Evolutionary conservation across 1,140 invertebrate genomes (phyloP), one percentile per base, ranked within the genome.

Genomic region (Paracyclopina nana): DNA sequence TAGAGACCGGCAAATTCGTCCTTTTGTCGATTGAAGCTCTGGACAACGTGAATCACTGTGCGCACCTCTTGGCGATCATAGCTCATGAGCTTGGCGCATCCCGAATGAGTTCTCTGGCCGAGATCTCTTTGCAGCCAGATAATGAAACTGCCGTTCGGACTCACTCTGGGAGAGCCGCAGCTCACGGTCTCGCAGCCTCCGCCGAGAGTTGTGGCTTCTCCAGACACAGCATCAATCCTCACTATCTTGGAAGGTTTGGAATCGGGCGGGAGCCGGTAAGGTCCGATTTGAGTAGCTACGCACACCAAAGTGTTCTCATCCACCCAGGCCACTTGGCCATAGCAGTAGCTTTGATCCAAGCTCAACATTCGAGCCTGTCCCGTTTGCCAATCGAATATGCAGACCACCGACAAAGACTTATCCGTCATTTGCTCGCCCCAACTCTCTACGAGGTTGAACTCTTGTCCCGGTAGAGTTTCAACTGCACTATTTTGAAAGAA

Each of bases 381-480:
- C 4, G 65, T 68, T 1, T 70, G 63, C 0, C 80, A 58, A 55
- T 85, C 71, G 52, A 82, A 72, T 2, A 86, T 60, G 14, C 76
- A 80, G 3, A 86, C 58, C 1, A 81, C 72, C 1, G 81, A 76
- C 44, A 71, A 64, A 51, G 75, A 69, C 60, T 80, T 80, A 3
- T 76, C 78, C 42, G 73, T 71, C 44, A 85, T 59, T 61, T 81
- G 77, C 63, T 92, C 87, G 26, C 86, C 87, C 85, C 85, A 91
- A 54, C 82, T 76, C 60, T 83, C 76, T 48, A 68, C 68, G 57
- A 73, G 79, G 16, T 74, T 56, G 64, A 76, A 80, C 63, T 86
- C 80, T 56, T 78, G 71, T 26, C 82, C 82, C 80, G 82, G 55
- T n/a, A n/a, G n/a, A n/a, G n/a, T n/a, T n/a, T n/a, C n/a, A n/a